These are phyloP conservation scores for Heliothis peltigera DNA, from an alignment of 2,888 invertebrate genomes.

Conservation along the genomic window DNA sequence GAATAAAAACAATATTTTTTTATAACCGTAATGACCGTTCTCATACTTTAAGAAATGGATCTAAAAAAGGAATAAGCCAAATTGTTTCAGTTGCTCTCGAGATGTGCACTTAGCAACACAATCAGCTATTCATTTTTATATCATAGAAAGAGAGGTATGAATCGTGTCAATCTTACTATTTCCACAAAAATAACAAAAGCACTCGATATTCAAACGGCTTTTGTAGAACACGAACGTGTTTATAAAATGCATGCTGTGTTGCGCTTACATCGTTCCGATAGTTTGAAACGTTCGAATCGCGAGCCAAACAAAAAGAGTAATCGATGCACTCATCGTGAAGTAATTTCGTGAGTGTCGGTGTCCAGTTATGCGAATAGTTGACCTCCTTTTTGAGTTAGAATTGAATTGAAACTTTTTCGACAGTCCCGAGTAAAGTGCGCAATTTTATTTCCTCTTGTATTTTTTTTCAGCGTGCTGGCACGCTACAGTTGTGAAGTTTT, in stretches of 20 bases:
- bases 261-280: constrained; percentile 26
- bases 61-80: too few relatives aligned
- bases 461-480: constrained; percentile 12
- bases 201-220: constrained; percentile 1
- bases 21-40: too few relatives aligned
- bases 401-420: constrained; percentile 38
- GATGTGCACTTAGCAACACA: too few relatives aligned
- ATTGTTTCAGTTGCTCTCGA: too few relatives aligned
- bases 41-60: too few relatives aligned
- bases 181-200: background rate
- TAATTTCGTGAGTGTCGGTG: constrained; percentile 39
- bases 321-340: constrained; percentile 48
- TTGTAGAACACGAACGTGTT: constrained; percentile 8
- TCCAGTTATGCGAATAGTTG: constrained; percentile 48
- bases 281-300: constrained; percentile 22
- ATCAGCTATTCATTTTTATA: too few relatives aligned
- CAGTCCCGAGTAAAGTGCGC: constrained; percentile 25
- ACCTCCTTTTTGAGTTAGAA: constrained; percentile 50
- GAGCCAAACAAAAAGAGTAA: constrained; percentile 34
- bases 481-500: constrained; percentile 19
- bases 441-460: constrained; percentile 29
- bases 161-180: too few relatives aligned
- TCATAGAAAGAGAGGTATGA: too few relatives aligned
- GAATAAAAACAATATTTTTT: too few relatives aligned
- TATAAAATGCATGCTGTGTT: constrained; percentile 17